Conservation (phyloP, 2,113 vertebrate species). For the Sphyrna mokarran region DNA sequence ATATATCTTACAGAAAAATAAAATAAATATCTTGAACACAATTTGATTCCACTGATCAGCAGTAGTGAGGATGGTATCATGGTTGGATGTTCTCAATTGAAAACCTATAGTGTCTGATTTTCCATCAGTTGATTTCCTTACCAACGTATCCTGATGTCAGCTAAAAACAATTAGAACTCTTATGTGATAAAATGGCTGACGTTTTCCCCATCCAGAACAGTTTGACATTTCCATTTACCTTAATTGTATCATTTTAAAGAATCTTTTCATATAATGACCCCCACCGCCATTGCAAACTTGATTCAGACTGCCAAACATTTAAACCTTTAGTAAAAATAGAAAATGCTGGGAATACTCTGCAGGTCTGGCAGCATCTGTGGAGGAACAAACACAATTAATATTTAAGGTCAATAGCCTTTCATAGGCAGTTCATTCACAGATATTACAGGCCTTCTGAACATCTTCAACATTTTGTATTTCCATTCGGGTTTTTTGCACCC, state of each 20-base stretch:
- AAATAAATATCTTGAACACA: not conserved
- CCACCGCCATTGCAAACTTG: too few relatives aligned
- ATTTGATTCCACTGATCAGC: not conserved
- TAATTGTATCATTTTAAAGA: not conserved
- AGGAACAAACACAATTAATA: not conserved
- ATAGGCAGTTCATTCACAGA: not conserved
- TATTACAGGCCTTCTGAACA: not conserved
- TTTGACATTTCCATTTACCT: not conserved
- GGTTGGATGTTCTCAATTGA: not conserved
- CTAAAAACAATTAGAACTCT: not conserved
- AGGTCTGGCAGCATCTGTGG: not conserved
- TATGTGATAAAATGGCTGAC: not conserved
- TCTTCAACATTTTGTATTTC: not conserved
- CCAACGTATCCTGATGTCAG: not conserved
- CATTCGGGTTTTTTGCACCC: not conserved
- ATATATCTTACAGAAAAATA: too few relatives aligned
- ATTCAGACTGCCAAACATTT: not conserved
- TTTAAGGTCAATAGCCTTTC: not conserved
- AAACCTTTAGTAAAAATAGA: not conserved
- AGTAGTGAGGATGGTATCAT: not conserved
- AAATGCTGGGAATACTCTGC: not conserved
- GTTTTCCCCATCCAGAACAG: not conserved
- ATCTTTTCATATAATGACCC: not conserved
- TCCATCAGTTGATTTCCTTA: not conserved
- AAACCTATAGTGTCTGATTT: not conserved